phyloP scores from a whole-genome alignment of 1,140 invertebrate genomes.

The Ooceraea biroi region DNA sequence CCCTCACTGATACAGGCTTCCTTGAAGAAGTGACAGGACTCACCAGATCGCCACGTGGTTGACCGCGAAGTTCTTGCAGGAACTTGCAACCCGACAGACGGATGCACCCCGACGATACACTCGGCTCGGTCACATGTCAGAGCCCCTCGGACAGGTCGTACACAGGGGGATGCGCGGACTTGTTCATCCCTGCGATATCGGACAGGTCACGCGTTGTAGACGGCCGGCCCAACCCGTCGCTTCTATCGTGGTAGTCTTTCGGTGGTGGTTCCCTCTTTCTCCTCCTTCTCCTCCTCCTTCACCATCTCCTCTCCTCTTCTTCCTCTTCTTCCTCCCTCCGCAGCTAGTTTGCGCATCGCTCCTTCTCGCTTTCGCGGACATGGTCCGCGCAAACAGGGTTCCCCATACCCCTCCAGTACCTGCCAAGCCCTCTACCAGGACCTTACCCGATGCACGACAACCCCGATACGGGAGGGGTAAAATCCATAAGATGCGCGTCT shows the following conservation, averaged over 20 bases:
- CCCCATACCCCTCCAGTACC: slow-evolving; percentile 25
- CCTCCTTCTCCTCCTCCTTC: slow-evolving; percentile 10
- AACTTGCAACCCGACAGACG: slow-evolving; percentile 35
- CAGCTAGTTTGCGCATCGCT: slow-evolving; percentile 34
- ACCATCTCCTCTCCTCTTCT: slow-evolving; percentile 15
- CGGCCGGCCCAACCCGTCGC: slow-evolving; percentile 74
- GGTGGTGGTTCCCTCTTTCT: slow-evolving; percentile 48
- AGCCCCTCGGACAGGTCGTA: slow-evolving; percentile 43
- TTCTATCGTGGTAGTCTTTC: slow-evolving; percentile 73
- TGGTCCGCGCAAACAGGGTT: slow-evolving; percentile 23
- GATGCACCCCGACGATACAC: slow-evolving; percentile 67
- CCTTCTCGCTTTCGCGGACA: slow-evolving; percentile 55
- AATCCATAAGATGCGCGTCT: slow-evolving; percentile 85
- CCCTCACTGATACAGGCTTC: neutral
- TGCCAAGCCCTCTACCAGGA: neutral
- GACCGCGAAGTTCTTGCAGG: slow-evolving; percentile 28
- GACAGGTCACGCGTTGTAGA: slow-evolving; percentile 67
- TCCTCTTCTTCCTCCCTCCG: slow-evolving; percentile 4
- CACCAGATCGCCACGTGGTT: slow-evolving; percentile 67
- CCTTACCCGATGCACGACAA: slow-evolving; percentile 27
- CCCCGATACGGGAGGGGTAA: slow-evolving; percentile 75
- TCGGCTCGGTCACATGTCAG: slow-evolving; percentile 71
- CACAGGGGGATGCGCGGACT: slow-evolving; percentile 63
- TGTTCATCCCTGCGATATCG: slow-evolving; percentile 66
- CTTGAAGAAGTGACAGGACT: slow-evolving; percentile 21